These are phyloP conservation scores for Condylura cristata DNA, from an alignment of 2,113 vertebrate species.

Conservation along the genomic window DNA sequence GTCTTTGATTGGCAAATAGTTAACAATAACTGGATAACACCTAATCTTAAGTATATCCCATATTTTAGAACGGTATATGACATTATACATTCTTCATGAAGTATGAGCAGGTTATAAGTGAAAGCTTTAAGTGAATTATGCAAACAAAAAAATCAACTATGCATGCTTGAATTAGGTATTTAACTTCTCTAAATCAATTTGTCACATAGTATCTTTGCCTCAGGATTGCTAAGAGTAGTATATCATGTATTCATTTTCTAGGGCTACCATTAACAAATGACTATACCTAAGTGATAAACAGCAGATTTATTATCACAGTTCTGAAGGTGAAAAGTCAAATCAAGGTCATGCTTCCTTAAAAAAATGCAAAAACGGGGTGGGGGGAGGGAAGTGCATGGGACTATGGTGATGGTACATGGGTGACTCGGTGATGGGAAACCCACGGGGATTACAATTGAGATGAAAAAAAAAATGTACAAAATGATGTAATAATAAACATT, in stretches of 20 bases:
- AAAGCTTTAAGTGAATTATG: slow-evolving; percentile 6
- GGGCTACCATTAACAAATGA: neutral
- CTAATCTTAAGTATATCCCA: neutral
- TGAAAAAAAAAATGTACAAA: too few species aligned
- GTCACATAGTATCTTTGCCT: neutral
- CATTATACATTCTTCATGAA: neutral
- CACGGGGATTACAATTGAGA: too few species aligned
- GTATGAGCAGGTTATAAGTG: neutral
- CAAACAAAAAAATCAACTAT: neutral
- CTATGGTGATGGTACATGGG: too few species aligned
- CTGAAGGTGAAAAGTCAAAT: neutral
- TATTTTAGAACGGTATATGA: neutral
- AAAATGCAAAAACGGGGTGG: too few species aligned
- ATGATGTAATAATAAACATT: too few species aligned
- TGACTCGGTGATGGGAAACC: too few species aligned
- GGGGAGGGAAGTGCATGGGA: too few species aligned
- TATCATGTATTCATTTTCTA: neutral
- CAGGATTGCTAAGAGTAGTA: neutral
- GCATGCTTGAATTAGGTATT: slow-evolving; percentile 7
- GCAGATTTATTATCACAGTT: neutral
- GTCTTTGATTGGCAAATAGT: neutral
- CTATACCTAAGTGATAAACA: neutral
- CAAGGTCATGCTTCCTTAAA: neutral
- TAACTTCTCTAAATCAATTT: neutral
- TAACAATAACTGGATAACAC: neutral